These are phyloP conservation scores for Petrolisthes cinctipes DNA, from an alignment of 2,888 invertebrate species.

Conservation along the genomic window DNA sequence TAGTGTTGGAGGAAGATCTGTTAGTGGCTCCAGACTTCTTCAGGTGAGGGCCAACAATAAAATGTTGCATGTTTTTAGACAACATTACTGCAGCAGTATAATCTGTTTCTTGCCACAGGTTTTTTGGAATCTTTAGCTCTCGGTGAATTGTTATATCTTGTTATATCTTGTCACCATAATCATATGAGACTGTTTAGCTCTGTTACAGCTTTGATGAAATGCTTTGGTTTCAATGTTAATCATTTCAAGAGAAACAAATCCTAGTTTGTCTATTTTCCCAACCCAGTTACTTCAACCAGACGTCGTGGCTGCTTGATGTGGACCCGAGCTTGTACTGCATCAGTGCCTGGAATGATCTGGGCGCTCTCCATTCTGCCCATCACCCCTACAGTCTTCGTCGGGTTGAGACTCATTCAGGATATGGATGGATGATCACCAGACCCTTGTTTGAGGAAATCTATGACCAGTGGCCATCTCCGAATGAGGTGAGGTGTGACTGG, in stretches of 20 bases:
- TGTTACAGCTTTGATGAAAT: too few species aligned
- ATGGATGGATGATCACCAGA: constrained; percentile 58
- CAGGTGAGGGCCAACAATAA: constrained; percentile 30
- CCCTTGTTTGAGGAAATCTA: constrained; percentile 27
- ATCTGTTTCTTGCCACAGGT: too few species aligned
- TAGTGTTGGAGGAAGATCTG: constrained; percentile 57
- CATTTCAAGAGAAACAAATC: too few species aligned
- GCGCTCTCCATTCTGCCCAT: constrained; percentile 38
- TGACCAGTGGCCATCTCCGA: not conserved
- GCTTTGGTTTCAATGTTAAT: too few species aligned
- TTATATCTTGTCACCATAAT: too few species aligned
- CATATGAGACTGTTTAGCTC: too few species aligned
- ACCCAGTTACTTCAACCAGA: constrained; percentile 58
- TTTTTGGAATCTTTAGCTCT: too few species aligned
- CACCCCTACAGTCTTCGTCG: constrained; percentile 27
- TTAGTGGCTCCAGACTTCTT: constrained; percentile 56
- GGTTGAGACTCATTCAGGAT: constrained; percentile 57
- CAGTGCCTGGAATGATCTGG: constrained; percentile 61
- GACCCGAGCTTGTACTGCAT: constrained; percentile 50
- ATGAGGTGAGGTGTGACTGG: constrained; percentile 12
- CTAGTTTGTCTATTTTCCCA: not conserved
- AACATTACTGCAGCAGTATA: not conserved
- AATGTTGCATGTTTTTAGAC: not conserved
- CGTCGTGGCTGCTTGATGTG: constrained; percentile 50
- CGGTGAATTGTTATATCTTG: too few species aligned